Evolutionary conservation across 1,140 invertebrate species (phyloP).

Genomic region (Heliconius congener): DNA sequence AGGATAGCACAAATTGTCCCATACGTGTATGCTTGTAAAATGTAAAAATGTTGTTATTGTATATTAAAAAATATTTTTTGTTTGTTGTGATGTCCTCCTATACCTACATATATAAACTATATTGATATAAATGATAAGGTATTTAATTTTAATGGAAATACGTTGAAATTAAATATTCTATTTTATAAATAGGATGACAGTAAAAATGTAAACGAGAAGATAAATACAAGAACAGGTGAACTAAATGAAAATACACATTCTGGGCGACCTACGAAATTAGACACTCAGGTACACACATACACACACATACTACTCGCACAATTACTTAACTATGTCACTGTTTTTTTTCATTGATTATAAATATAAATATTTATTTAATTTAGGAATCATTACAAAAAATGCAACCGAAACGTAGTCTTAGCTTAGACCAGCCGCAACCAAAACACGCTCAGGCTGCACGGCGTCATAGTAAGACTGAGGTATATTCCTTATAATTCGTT

Average conservation of each 20-base stretch:
- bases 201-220: conserved; percentile 58
- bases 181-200: conserved; percentile 68
- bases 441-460: conserved; percentile 46
- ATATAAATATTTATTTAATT: neutral
- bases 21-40: conserved; percentile 43
- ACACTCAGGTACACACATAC: conserved; percentile 70
- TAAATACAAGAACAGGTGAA: conserved; percentile 54
- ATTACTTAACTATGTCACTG: conserved; percentile 18
- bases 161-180: conserved; percentile 1
- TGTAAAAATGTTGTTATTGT: conserved; percentile 58
- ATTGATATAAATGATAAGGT: neutral
- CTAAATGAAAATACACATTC: conserved; percentile 58
- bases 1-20: conserved; percentile 10
- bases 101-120: conserved; percentile 4
- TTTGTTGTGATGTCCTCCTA: conserved; percentile 7
- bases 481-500: conserved; percentile 34
- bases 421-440: conserved; percentile 50
- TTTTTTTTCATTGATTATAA: conserved; percentile 25
- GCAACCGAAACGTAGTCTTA: conserved; percentile 58
- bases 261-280: conserved; percentile 68
- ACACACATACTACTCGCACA: conserved; percentile 20
- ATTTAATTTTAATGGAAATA: neutral
- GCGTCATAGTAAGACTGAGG: conserved; percentile 58
- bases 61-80: neutral
- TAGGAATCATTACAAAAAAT: conserved; percentile 54